phyloP scores from a whole-genome alignment of 2,797 vertebrate species.

The Parambassis ranga region DNA sequence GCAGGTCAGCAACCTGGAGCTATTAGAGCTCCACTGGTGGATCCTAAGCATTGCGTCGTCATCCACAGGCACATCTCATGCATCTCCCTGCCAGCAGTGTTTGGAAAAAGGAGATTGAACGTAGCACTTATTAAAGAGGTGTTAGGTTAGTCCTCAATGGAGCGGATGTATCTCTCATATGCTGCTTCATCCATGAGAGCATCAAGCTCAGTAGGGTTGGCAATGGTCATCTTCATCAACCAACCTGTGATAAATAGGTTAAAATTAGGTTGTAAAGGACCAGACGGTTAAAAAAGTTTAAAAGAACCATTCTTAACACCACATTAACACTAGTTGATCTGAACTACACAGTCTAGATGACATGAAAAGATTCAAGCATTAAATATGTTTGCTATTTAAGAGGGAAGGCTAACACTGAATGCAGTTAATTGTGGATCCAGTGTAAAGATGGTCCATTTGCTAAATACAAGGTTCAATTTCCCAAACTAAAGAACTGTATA shows the following conservation, averaged over 20 bases:
- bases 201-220: slow-evolving; percentile 90
- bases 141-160: slow-evolving; percentile 87
- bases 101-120: slow-evolving; percentile 25
- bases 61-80: slow-evolving; percentile 28
- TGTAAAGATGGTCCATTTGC: neutral
- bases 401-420: no score
- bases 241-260: slow-evolving; percentile 73
- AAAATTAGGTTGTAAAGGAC: neutral
- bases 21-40: slow-evolving; percentile 10
- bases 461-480: neutral
- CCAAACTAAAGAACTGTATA: no score
- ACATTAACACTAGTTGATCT: no score
- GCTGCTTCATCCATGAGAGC: slow-evolving; percentile 91
- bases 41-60: slow-evolving; percentile 30
- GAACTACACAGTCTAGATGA: no score
- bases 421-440: neutral
- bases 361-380: no score
- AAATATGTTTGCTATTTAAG: no score
- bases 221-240: slow-evolving; percentile 97
- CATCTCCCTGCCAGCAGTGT: slow-evolving; percentile 38
- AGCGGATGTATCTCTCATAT: slow-evolving; percentile 93
- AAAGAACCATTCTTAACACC: no score
- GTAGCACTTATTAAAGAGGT: slow-evolving; percentile 28
- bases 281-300: no score
- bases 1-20: slow-evolving; percentile 30